A percentile compares a stretch with the other conserved stretches of the same genome.
Conservation (phyloP, 2,888 invertebrate species). For the Cheilosia soror region DNA sequence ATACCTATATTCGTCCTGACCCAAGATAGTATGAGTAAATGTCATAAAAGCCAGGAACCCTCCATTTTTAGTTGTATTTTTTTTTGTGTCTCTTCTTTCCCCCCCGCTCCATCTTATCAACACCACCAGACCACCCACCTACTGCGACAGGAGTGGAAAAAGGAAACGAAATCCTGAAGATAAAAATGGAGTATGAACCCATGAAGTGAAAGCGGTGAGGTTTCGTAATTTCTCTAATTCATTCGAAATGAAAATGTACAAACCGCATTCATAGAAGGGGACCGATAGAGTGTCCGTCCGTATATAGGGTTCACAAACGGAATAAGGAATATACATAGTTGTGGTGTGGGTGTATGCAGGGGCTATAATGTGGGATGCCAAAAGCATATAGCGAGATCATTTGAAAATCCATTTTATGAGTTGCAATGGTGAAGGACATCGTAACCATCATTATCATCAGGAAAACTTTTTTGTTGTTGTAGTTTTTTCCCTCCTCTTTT, state of each 20-base stretch:
- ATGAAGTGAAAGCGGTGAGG: constrained; percentile 32
- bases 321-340: background rate
- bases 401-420: constrained; percentile 72
- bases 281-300: constrained; percentile 37
- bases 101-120: background rate
- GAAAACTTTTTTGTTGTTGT: background rate
- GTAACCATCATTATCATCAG: constrained; percentile 56
- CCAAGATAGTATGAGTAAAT: constrained; percentile 52
- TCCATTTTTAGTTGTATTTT: constrained; percentile 32
- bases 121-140: too few species aligned
- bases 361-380: constrained; percentile 49
- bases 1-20: constrained; percentile 18
- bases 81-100: background rate
- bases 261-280: constrained; percentile 25
- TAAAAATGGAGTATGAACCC: constrained; percentile 33
- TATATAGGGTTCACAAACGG: background rate
- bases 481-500: background rate
- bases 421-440: constrained; percentile 67
- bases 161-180: constrained; percentile 29
- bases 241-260: constrained; percentile 66
- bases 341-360: constrained; percentile 11
- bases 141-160: constrained; percentile 6
- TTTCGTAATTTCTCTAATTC: constrained; percentile 71
- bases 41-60: constrained; percentile 72
- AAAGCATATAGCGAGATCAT: constrained; percentile 51